phyloP scores from a whole-genome alignment of 2,797 vertebrate genomes.

The Scomberomorus guttatus region DNA sequence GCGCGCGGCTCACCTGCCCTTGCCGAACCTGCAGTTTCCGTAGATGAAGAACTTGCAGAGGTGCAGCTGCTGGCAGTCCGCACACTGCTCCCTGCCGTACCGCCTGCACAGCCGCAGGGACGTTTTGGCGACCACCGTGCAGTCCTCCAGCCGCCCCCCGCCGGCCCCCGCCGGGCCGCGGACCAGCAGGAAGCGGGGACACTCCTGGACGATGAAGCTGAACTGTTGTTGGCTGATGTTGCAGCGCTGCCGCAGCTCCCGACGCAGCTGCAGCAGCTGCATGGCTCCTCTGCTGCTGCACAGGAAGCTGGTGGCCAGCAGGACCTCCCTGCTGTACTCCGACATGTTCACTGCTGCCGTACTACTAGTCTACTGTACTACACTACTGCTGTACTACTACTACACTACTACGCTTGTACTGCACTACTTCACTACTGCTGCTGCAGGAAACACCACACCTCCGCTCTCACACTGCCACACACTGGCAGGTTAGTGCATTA shows the following conservation, averaged over 20 bases:
- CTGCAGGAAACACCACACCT: no score
- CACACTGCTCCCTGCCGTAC: conserved; percentile 69
- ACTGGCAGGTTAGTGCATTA: no score
- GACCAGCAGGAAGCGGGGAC: conserved; percentile 75
- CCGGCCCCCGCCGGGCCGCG: conserved; percentile 20
- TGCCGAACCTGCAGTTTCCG: conserved; percentile 88
- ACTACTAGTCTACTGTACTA: no score
- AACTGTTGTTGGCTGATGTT: conserved; percentile 63
- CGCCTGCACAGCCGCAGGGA: conserved; percentile 85
- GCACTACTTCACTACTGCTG: no score
- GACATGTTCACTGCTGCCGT: conserved; percentile 15
- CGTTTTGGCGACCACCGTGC: conserved; percentile 77
- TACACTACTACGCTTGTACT: no score
- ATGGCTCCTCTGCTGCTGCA: conserved; percentile 73
- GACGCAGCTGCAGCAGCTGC: conserved; percentile 67
- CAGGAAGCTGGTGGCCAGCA: conserved; percentile 74
- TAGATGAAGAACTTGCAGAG: conserved; percentile 90
- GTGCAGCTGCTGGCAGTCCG: conserved; percentile 86
- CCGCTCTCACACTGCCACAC: no score
- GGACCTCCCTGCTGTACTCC: conserved; percentile 55
- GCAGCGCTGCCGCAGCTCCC: conserved; percentile 61
- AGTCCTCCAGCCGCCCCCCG: conserved; percentile 39
- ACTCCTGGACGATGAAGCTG: conserved; percentile 64
- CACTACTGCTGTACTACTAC: no score
- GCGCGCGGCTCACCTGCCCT: conserved; percentile 62